Base-by-base conservation (phyloP, 2,113 vertebrate species). In the Nettapus auritus region DNA sequence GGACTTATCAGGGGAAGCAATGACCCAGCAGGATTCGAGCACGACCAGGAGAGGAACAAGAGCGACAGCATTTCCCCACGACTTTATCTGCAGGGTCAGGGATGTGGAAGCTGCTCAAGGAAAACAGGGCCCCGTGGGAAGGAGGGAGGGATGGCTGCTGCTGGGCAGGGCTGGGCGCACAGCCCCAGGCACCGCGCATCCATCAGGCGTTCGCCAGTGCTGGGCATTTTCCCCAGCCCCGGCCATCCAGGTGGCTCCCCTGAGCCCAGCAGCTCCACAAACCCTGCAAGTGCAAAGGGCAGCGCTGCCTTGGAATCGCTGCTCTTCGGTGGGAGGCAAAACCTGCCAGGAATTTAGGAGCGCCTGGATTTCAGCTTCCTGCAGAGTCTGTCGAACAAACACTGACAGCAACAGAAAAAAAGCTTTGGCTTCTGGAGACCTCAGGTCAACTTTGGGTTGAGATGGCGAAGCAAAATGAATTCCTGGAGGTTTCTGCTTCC, bases 371-470 rank as follows among this genome's bases (percentile, higher is more conserved):
- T 89, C 34, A 21, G 69, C 89, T 83, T 80, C 78, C 70, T 76
- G 70, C 44, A 57, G 40, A 89, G 38, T 64, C 83, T 83, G 20
- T 52, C 68, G 78, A 93, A 90, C 8, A 88, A 94, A 94, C 63
- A 76, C 6, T 57, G 80, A 82, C 66, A 64, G 55, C 53, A 78
- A 73, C 8, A 71, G 42, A 84, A 89, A 90, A 90, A 80, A 60
- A 66, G 48, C 63, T 36, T 89, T 77, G 50, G 67, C 44, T 96
- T 86, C 69, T 88, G 46, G 22, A 95, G 71, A 88, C 46, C 75
- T 91, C 87, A 86, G 20, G 52, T 89, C 87, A 95, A 63, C 79
- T 95, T 91, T 75, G 71, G 62, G 71, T 85, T 88, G 84, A 93
- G 42, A 87, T 59, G 40, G 60, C 2, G 14, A 89, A 94, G 68